Base-by-base conservation (phyloP, 2,888 invertebrate genomes). In the Phorcus lineatus region DNA sequence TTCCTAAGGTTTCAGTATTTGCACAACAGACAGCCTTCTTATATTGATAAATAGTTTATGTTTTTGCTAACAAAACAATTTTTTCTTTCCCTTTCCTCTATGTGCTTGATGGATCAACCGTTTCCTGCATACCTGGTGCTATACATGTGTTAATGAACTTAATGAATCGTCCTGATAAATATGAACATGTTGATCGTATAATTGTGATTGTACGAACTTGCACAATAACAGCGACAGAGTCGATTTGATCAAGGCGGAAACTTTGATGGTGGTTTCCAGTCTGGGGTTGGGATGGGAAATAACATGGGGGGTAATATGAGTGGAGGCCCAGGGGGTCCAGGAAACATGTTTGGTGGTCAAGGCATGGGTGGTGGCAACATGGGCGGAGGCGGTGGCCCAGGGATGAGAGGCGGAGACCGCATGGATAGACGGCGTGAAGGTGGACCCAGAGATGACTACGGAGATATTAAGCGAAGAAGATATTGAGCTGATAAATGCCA, bases 391-490 rank as follows among this genome's bases (percentile, higher is more conserved):
- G 80, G 82, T 52, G 84, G 82, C 24, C 55, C 78, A 24, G 84
- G 81, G 7, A 82, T 82, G 22, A 76, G 80, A 67, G 77, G 82
- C 13, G 80, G 81, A 17, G 75, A 81, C 9, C 74, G 80, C 52
- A 36, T 77, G 66, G 83, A 82, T 57, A 76, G 85, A 55, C 78
- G 82, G 40, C 78, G 84, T 57, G 82, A 81, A 19, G 75, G 79
- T 3, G 76, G 78, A 19, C 80, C 81, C n/a, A 75, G 81, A 77
- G 85, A 83, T 17, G 83, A 83, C 31, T 79, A 80, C 57, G 82
- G 80, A 11, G 85, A 84, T 19, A 66, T 81, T 79, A 85, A 84
- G 81, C 83, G 84, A 81, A 81, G 83, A 82, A 77, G 85, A 54
- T 70, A 70, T 19, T 70, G 40, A 70, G 7, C 24, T n/a, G 19